Conservation (phyloP, 2,888 invertebrate species). For the Polydrusus pterygomalis region DNA sequence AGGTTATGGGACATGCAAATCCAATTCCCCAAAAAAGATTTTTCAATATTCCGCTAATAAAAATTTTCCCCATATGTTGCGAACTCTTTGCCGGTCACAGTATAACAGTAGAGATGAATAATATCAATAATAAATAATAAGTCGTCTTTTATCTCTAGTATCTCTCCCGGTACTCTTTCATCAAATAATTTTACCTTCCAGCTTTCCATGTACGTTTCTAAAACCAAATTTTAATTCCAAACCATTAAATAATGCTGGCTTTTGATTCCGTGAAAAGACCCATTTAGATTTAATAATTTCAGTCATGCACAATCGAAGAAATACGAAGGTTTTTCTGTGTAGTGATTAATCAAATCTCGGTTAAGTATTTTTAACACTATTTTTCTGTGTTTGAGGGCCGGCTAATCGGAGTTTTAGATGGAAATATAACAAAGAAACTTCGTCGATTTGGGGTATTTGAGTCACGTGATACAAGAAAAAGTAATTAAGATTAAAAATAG, state of each 20-base stretch:
- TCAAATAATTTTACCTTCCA: no score
- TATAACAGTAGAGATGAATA: no score
- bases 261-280: constrained; percentile 54
- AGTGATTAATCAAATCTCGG: constrained; percentile 49
- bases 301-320: constrained; percentile 52
- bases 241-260: constrained; percentile 40
- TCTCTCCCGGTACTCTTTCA: no score
- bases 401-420: constrained; percentile 30
- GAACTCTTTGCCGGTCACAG: no score
- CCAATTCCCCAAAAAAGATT: no score
- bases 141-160: no score
- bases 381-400: constrained; percentile 8
- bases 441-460: constrained; percentile 12
- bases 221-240: constrained; percentile 49
- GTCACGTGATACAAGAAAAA: constrained; percentile 26
- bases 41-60: no score
- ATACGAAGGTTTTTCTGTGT: constrained; percentile 40
- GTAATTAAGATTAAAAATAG: constrained; percentile 29
- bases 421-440: constrained; percentile 25
- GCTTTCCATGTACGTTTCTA: constrained; percentile 15
- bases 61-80: no score
- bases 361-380: constrained; percentile 11
- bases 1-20: no score
- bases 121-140: no score
- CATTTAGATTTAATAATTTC: constrained; percentile 53